phyloP scores from a whole-genome alignment of 92 coral and sea anemone genomes.

The Bergia puertoricense region DNA sequence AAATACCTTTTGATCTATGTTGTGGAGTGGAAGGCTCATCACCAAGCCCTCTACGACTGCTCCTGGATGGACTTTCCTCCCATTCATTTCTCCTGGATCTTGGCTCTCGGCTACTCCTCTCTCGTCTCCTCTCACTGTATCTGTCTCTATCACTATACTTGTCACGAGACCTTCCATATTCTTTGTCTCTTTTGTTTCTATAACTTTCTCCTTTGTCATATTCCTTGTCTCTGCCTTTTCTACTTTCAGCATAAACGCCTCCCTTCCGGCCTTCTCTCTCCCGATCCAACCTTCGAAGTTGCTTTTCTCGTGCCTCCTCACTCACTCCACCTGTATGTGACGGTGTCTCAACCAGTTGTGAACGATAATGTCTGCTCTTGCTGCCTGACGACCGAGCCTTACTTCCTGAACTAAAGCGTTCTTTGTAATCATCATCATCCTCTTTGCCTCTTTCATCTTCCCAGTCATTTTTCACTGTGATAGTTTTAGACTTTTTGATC shows the following conservation, averaged over 20 bases:
- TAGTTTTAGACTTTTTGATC: conserved; percentile 53
- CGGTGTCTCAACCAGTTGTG: conserved; percentile 88
- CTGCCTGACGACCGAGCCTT: conserved; percentile 40
- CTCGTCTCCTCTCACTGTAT: conserved; percentile 42
- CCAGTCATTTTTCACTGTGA: conserved; percentile 55
- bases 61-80: conserved; percentile 94
- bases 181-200: conserved; percentile 40
- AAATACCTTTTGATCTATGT: conserved; percentile 71
- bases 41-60: conserved; percentile 63
- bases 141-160: conserved; percentile 48
- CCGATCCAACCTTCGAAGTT: conserved; percentile 82
- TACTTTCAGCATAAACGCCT: conserved; percentile 90
- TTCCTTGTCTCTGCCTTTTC: conserved; percentile 47
- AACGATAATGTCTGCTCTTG: conserved; percentile 83
- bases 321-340: conserved; percentile 97
- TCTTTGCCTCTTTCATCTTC: conserved; percentile 55
- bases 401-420: conserved; percentile 57
- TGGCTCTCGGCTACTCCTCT: conserved; percentile 63
- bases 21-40: conserved; percentile 83
- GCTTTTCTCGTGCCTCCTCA: conserved; percentile 90
- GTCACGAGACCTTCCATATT: conserved; percentile 49
- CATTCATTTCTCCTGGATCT: conserved; percentile 86
- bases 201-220: conserved; percentile 50
- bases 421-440: conserved; percentile 47
- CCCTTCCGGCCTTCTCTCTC: conserved; percentile 81